Conservation (phyloP, 2,797 vertebrate species). For the Protosalanx chinensis region DNA sequence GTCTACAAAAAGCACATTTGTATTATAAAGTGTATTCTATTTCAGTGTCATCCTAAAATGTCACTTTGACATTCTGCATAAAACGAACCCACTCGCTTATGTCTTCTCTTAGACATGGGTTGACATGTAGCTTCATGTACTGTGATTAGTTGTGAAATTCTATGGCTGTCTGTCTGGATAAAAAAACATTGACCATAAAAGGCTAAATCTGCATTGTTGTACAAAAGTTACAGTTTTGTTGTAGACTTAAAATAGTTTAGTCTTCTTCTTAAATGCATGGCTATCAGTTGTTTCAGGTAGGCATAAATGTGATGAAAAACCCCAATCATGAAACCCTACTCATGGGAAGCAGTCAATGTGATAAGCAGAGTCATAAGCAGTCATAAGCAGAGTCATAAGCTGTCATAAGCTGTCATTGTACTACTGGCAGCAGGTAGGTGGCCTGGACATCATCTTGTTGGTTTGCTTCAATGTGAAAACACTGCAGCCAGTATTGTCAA, state of each 20-base stretch:
- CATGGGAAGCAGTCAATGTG: neutral
- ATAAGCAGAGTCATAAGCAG: neutral
- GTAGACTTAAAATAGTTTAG: neutral
- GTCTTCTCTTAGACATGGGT: neutral
- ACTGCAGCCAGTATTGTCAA: constrained; percentile 10
- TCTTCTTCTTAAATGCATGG: neutral
- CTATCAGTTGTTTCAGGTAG: neutral
- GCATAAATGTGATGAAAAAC: too few species aligned
- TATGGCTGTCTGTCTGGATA: neutral
- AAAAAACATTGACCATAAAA: neutral
- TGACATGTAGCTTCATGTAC: neutral
- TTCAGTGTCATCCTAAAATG: neutral
- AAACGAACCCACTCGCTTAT: neutral
- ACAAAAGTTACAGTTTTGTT: neutral
- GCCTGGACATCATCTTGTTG: constrained; percentile 7
- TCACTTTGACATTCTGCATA: neutral
- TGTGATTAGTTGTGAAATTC: neutral
- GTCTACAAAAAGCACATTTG: neutral
- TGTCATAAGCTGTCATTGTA: neutral
- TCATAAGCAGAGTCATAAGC: neutral
- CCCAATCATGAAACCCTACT: neutral
- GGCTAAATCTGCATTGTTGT: too few species aligned
- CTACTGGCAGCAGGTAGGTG: neutral
- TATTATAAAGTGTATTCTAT: too few species aligned
- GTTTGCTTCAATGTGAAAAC: constrained; percentile 10